phyloP scores from a whole-genome alignment of 2,797 vertebrate species.

The Pseudopleuronectes americanus region DNA sequence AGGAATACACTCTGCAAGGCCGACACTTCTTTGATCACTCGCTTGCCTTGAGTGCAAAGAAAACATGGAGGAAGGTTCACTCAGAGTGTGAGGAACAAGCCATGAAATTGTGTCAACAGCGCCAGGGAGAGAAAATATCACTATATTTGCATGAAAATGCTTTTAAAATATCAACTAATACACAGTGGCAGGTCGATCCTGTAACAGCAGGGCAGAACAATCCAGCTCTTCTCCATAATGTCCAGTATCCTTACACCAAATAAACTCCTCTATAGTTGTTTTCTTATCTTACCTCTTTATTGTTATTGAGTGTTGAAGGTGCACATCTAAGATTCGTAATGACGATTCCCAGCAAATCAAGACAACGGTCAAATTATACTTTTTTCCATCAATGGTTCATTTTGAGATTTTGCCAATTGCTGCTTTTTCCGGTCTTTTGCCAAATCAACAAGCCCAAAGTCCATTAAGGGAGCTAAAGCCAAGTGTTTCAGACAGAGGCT shows the following conservation, averaged over 20 bases:
- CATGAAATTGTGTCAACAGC: slow-evolving; percentile 35
- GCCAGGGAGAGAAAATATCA: background rate
- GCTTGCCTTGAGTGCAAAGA: slow-evolving; percentile 43
- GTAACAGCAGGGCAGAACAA: background rate
- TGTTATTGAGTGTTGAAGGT: background rate
- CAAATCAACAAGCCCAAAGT: no score
- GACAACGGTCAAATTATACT: no score
- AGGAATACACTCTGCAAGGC: slow-evolving; percentile 29
- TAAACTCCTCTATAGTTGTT: background rate
- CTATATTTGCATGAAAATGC: background rate
- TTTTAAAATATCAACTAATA: slow-evolving; percentile 13
- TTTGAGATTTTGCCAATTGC: no score
- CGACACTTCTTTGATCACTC: slow-evolving; percentile 55
- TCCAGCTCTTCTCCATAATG: background rate
- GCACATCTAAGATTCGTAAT: background rate
- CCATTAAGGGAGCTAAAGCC: no score
- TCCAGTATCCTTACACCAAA: background rate
- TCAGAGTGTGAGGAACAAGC: slow-evolving; percentile 24
- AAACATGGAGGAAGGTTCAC: slow-evolving; percentile 47
- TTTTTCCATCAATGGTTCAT: no score
- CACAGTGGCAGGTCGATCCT: slow-evolving; percentile 12
- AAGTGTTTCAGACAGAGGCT: no score
- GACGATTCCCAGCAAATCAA: no score
- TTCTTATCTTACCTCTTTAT: background rate
- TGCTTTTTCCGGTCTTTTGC: no score